Evolutionary conservation across 2,113 vertebrate species (phyloP).

Genomic region (Plestiodon gilberti): DNA sequence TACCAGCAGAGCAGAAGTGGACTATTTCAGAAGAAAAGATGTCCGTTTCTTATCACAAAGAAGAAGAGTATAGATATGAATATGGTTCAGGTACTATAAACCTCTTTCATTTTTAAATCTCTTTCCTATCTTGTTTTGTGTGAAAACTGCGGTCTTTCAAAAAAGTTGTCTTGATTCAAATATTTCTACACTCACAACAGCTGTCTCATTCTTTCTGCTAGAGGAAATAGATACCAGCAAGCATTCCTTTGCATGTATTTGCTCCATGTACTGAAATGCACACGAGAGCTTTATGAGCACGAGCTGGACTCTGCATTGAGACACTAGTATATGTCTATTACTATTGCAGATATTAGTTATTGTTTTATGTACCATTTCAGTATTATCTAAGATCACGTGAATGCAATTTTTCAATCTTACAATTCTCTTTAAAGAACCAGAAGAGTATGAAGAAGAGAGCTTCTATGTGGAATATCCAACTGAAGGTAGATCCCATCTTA

Average conservation of each 20-base stretch:
- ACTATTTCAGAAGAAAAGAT: slow-evolving; percentile 83
- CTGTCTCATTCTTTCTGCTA: not conserved
- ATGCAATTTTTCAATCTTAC: slow-evolving; percentile 42
- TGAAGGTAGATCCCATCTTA: slow-evolving; percentile 64
- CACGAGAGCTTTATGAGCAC: not conserved
- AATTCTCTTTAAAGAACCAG: slow-evolving; percentile 77
- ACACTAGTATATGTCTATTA: slow-evolving; percentile 20
- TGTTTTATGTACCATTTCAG: slow-evolving; percentile 43
- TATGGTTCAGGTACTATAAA: slow-evolving; percentile 78
- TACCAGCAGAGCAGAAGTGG: slow-evolving; percentile 79
- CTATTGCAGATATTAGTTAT: slow-evolving; percentile 49
- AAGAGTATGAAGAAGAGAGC: slow-evolving; percentile 70
- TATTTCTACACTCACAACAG: not conserved
- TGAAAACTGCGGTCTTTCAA: slow-evolving; percentile 53
- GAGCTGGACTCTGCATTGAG: not conserved
- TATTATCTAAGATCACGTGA: slow-evolving; percentile 41
- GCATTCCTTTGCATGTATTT: not conserved
- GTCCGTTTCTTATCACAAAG: slow-evolving; percentile 79
- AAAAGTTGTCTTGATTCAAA: not conserved
- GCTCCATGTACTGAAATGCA: not conserved
- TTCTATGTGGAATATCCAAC: slow-evolving; percentile 68
- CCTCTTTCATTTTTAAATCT: slow-evolving; percentile 26
- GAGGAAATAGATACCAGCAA: not conserved
- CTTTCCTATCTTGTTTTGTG: slow-evolving; percentile 24
- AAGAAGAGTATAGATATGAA: slow-evolving; percentile 79